phyloP scores from a whole-genome alignment of 1,140 invertebrate genomes.

The Coenobita brevimanus region DNA sequence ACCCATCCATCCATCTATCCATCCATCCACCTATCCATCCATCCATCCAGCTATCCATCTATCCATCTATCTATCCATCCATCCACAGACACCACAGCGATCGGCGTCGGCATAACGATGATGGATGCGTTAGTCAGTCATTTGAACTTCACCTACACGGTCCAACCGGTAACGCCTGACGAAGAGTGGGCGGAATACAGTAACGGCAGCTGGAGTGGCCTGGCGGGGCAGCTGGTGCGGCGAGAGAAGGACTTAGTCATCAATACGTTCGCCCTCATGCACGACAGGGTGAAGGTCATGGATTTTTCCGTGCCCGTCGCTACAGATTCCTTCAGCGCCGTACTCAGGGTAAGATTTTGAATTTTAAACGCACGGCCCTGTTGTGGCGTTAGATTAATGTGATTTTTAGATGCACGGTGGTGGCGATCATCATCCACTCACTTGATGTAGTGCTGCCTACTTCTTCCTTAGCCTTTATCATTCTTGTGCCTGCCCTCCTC shows the following conservation, averaged over 20 bases:
- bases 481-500: too few relatives aligned
- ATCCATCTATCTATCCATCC: too few relatives aligned
- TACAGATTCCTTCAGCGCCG: conserved; percentile 16
- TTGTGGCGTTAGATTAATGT: too few relatives aligned
- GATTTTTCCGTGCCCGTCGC: conserved; percentile 21
- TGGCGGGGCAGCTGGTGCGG: conserved; percentile 40
- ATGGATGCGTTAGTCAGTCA: conserved; percentile 3
- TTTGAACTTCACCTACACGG: conserved; percentile 33
- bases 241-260: conserved; percentile 21
- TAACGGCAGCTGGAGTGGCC: conserved; percentile 38
- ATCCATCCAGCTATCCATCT: too few relatives aligned
- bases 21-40: too few relatives aligned
- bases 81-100: background rate
- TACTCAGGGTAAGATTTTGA: conserved; percentile 17
- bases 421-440: too few relatives aligned
- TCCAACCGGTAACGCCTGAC: conserved; percentile 24
- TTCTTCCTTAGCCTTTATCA: too few relatives aligned
- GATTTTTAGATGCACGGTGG: too few relatives aligned
- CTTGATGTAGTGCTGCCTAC: too few relatives aligned
- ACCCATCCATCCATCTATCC: too few relatives aligned
- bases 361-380: too few relatives aligned
- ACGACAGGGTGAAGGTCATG: conserved; percentile 5
- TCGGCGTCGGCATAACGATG: background rate
- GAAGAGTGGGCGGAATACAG: conserved; percentile 17
- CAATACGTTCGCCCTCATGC: conserved; percentile 21